Evolutionary conservation across 1,140 invertebrate genomes (phyloP).

Genomic region (Formica exsecta): DNA sequence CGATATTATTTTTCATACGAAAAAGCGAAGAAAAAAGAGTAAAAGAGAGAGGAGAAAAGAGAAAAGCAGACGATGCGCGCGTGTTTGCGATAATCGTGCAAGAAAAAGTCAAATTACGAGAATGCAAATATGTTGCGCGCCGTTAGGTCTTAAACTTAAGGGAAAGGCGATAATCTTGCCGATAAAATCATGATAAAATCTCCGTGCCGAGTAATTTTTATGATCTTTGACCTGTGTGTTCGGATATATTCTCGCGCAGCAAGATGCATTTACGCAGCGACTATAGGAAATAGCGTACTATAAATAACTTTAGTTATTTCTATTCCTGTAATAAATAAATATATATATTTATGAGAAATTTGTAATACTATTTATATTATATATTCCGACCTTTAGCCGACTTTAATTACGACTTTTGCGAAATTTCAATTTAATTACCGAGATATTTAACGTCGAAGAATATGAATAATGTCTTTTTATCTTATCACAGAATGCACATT

Average conservation of each 20-base stretch:
- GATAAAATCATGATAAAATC: constrained; percentile 24
- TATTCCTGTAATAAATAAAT: background rate
- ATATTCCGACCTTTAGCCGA: no score
- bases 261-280: background rate
- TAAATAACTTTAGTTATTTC: background rate
- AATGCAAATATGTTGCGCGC: constrained; percentile 14
- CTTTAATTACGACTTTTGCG: background rate
- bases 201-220: constrained; percentile 25
- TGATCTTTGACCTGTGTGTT: background rate
- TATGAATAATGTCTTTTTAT: background rate
- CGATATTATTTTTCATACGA: constrained; percentile 4
- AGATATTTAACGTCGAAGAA: background rate
- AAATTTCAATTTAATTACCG: background rate
- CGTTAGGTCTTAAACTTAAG: background rate
- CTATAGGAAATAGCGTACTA: background rate
- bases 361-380: no score
- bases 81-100: background rate
- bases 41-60: no score
- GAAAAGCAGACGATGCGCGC: background rate
- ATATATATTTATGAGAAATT: background rate
- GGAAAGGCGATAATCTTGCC: background rate
- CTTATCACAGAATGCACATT: background rate
- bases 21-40: background rate
- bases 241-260: background rate
- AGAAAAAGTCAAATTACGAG: constrained; percentile 25